phyloP scores from a whole-genome alignment of 2,888 invertebrate species.

The Limulus polyphemus region DNA sequence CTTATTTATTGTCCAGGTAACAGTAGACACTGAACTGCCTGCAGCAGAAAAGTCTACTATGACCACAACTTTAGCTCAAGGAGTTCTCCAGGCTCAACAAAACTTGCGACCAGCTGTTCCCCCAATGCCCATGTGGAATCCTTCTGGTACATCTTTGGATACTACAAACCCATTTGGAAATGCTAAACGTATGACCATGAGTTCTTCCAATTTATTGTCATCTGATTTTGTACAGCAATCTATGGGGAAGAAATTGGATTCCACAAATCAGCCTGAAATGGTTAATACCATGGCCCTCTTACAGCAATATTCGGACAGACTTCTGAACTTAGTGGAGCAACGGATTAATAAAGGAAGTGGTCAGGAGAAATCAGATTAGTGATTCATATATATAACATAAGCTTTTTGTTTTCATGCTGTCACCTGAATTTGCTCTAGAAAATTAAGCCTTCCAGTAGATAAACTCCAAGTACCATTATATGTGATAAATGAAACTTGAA shows the following conservation, averaged over 20 bases:
- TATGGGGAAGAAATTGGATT: background rate
- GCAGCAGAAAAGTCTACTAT: slow-evolving; percentile 23
- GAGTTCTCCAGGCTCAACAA: slow-evolving; percentile 27
- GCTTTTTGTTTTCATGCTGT: too few species aligned
- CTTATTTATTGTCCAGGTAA: slow-evolving; percentile 16
- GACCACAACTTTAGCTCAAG: slow-evolving; percentile 23
- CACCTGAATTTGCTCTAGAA: too few species aligned
- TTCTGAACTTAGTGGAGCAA: slow-evolving; percentile 49
- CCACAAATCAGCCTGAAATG: background rate
- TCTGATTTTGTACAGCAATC: background rate
- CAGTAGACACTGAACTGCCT: slow-evolving; percentile 25
- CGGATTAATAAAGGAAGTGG: slow-evolving; percentile 28
- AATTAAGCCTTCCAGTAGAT: too few species aligned
- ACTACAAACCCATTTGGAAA: background rate
- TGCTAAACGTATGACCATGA: background rate
- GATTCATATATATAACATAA: too few species aligned
- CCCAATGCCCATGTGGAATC: slow-evolving; percentile 1
- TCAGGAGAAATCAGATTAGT: too few species aligned
- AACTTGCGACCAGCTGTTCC: slow-evolving; percentile 23
- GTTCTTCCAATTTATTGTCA: background rate
- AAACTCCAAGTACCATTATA: too few species aligned
- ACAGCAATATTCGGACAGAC: slow-evolving; percentile 50
- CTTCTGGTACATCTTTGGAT: slow-evolving; percentile 4
- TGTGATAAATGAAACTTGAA: too few species aligned
- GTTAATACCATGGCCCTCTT: slow-evolving; percentile 36